These are phyloP conservation scores for Pontoporia blainvillei DNA, from an alignment of 2,113 vertebrate genomes.

Conservation along the genomic window DNA sequence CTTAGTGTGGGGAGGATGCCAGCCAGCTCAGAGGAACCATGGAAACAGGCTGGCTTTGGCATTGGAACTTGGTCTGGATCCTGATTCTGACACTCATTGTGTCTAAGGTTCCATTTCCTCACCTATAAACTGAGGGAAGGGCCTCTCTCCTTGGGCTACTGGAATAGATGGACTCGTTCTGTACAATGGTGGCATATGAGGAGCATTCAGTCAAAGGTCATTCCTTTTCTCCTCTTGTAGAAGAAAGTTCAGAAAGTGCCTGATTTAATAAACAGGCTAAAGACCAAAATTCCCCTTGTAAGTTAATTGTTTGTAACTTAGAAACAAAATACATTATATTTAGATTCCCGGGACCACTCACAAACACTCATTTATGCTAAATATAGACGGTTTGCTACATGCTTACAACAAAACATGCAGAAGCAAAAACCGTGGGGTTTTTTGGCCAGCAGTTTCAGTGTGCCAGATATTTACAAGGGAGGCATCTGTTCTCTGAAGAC, in stretches of 20 bases:
- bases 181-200: fast-evolving
- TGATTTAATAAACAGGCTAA: background rate
- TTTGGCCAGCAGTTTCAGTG: background rate
- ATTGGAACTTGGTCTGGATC: background rate
- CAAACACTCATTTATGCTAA: background rate
- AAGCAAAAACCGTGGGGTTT: background rate
- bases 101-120: background rate
- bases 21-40: background rate
- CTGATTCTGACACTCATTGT: background rate
- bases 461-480: background rate
- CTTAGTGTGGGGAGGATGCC: fast-evolving
- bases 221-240: background rate
- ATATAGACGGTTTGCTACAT: background rate
- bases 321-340: background rate
- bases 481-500: background rate
- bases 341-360: background rate
- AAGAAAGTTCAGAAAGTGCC: background rate
- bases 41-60: background rate
- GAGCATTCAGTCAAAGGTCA: too few species aligned
- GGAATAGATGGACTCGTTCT: background rate
- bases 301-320: background rate
- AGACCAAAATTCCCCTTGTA: background rate
- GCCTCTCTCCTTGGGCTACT: background rate
- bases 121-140: background rate
- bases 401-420: background rate